Evolutionary conservation across 2,797 vertebrate species (phyloP).

Genomic region (Picus viridis): DNA sequence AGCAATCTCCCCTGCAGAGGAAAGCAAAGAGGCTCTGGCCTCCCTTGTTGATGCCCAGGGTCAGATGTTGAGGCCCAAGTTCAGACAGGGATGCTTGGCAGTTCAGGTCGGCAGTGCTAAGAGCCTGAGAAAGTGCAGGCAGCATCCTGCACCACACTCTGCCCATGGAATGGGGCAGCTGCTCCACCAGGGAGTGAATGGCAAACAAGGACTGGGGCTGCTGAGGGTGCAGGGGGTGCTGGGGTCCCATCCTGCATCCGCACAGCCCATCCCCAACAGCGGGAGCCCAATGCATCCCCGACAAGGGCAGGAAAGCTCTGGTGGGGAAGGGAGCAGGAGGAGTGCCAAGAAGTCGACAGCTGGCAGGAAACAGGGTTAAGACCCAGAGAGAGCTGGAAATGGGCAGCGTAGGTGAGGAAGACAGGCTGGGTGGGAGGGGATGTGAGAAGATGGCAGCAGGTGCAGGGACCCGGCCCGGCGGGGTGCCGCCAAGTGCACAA

Average conservation of each 20-base stretch:
- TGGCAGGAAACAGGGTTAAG: not conserved
- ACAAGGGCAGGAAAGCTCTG: not conserved
- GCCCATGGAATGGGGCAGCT: rapidly evolving
- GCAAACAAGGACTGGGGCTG: not conserved
- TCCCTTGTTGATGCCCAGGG: rapidly evolving
- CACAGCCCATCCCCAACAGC: not conserved
- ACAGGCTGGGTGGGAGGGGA: not conserved
- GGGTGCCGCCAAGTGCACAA: rapidly evolving
- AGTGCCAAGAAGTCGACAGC: not conserved
- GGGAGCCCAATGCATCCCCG: rapidly evolving
- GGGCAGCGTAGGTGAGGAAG: not conserved
- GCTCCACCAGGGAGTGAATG: not conserved
- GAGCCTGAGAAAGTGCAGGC: rapidly evolving
- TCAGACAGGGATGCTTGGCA: not conserved
- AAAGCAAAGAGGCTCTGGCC: not conserved
- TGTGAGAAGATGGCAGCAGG: not conserved
- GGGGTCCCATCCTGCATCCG: not conserved
- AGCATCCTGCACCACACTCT: not conserved
- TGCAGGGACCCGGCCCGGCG: rapidly evolving
- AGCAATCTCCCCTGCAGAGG: rapidly evolving
- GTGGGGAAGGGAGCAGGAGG: not conserved
- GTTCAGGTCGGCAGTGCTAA: rapidly evolving
- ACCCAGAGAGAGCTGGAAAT: not conserved
- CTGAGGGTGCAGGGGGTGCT: rapidly evolving
- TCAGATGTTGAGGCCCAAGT: rapidly evolving